A percentile compares a stretch with the other conserved stretches of the same genome.
These are phyloP conservation scores for Elephas maximus DNA, from an alignment of 2,113 vertebrate genomes.

Conservation along the genomic window DNA sequence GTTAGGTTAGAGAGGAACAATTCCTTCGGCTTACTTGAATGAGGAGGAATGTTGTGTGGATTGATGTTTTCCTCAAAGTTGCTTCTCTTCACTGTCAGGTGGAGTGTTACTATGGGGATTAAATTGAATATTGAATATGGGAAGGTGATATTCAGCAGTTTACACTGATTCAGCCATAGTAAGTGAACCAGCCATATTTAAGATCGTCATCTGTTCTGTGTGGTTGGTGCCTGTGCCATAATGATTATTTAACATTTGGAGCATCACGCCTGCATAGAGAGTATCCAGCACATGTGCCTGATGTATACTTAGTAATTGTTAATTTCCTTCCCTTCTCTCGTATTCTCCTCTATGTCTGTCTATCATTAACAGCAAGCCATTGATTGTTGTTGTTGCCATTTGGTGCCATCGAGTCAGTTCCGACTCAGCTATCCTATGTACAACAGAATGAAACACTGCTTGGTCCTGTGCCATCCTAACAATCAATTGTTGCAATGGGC, in stretches of 20 bases:
- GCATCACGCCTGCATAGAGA: background rate
- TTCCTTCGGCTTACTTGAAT: background rate
- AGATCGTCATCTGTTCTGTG: background rate
- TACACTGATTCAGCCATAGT: background rate
- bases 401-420: too few relatives aligned
- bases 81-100: slow-evolving; percentile 3
- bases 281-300: background rate
- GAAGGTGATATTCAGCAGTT: background rate
- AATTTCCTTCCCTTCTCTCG: background rate
- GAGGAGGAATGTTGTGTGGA: background rate
- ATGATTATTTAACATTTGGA: background rate
- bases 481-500: too few relatives aligned
- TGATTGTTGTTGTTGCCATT: background rate
- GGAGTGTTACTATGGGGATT: background rate
- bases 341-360: background rate
- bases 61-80: background rate
- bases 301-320: background rate
- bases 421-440: too few relatives aligned
- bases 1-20: background rate
- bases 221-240: background rate
- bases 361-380: background rate
- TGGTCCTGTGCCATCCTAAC: too few relatives aligned
- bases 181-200: background rate
- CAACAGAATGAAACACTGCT: too few relatives aligned
- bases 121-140: background rate